Percentiles rank a stretch among this genome's conserved stretches.
Evolutionary conservation across 2,888 invertebrate species (phyloP).

Genomic region (Heliothis peltigera): DNA sequence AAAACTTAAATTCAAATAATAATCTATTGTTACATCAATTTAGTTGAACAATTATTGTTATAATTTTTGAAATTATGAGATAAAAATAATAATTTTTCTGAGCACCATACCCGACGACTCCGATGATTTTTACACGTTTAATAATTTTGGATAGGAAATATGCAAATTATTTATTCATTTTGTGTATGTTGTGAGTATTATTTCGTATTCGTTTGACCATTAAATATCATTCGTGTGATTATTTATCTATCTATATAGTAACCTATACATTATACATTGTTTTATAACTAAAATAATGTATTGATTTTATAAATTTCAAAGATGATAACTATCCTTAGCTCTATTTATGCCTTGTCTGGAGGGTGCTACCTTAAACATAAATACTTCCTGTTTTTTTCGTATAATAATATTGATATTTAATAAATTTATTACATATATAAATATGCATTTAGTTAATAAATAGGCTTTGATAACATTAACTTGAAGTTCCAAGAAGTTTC

Average conservation of each 20-base stretch:
- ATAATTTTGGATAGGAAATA: neutral
- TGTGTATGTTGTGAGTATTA: no score
- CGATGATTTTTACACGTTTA: constrained; percentile 18
- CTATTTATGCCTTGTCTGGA: neutral
- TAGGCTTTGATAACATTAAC: constrained; percentile 28
- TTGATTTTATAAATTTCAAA: no score
- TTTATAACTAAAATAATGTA: no score
- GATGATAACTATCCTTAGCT: no score
- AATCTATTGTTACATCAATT: neutral
- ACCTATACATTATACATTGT: no score
- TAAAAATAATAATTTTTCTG: constrained; percentile 8
- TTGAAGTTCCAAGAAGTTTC: constrained; percentile 22
- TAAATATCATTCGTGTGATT: neutral
- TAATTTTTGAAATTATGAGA: neutral
- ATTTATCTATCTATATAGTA: no score
- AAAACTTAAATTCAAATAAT: constrained; percentile 8
- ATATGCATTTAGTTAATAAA: constrained; percentile 51
- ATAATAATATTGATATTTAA: constrained; percentile 6
- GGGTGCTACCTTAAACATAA: no score
- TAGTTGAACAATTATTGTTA: neutral
- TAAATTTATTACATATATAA: constrained; percentile 31
- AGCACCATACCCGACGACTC: constrained; percentile 47
- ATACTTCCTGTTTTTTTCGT: neutral
- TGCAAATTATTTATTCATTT: neutral
- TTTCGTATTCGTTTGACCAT: no score